phyloP scores from a whole-genome alignment of 1,140 invertebrate species.

The Musca vetustissima region DNA sequence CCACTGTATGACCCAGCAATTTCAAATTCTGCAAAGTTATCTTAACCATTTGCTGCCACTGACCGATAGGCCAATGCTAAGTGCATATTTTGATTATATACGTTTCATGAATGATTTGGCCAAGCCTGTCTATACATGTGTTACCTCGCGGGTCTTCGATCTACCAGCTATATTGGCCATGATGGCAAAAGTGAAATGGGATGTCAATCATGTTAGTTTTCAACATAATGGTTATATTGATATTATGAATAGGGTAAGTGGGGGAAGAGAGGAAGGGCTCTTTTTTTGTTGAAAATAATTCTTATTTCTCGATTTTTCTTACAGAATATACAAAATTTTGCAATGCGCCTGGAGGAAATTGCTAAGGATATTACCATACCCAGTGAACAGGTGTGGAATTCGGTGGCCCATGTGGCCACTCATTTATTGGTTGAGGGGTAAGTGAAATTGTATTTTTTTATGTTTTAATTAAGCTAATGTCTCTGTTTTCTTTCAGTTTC shows the following conservation, averaged over 20 bases:
- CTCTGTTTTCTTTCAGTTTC: constrained; percentile 64
- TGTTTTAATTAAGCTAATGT: constrained; percentile 5
- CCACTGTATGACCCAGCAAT: constrained; percentile 85
- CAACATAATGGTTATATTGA: constrained; percentile 92
- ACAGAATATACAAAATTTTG: constrained; percentile 78
- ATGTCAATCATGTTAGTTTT: constrained; percentile 91
- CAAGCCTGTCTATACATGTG: constrained; percentile 82
- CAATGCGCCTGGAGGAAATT: constrained; percentile 73
- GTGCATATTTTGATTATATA: constrained; percentile 56
- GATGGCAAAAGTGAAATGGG: constrained; percentile 96
- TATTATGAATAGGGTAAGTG: constrained; percentile 64
- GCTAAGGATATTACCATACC: constrained; percentile 69
- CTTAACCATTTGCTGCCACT: constrained; percentile 71
- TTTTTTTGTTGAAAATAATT: background rate
- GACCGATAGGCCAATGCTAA: constrained; percentile 58
- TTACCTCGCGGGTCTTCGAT: constrained; percentile 79
- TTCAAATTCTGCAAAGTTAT: constrained; percentile 79
- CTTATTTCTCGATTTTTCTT: constrained; percentile 34
- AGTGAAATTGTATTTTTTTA: constrained; percentile 34
- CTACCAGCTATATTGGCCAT: constrained; percentile 72
- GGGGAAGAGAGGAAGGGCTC: background rate
- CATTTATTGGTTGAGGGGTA: constrained; percentile 91
- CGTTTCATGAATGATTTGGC: constrained; percentile 66
- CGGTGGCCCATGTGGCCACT: constrained; percentile 79
- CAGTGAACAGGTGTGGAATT: constrained; percentile 79